Conservation (phyloP, 2,797 vertebrate species). For the Acanthurus leucopareius region DNA sequence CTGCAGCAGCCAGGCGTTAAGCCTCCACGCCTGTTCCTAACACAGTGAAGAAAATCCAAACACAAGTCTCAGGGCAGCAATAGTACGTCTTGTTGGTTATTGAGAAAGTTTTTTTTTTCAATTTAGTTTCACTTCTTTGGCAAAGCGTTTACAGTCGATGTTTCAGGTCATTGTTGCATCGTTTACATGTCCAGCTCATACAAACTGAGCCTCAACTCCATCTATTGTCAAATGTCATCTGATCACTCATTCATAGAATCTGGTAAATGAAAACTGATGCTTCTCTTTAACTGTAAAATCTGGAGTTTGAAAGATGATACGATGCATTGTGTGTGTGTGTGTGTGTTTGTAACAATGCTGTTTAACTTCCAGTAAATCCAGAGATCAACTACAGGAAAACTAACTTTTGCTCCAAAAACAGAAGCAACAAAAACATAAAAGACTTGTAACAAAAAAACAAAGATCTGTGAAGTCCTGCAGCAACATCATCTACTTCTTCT, state of each 20-base stretch:
- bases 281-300: slow-evolving; percentile 1
- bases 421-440: too few species aligned
- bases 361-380: background rate
- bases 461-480: background rate
- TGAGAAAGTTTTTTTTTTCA: slow-evolving; percentile 52
- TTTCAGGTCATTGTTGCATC: slow-evolving; percentile 38
- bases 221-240: too few species aligned
- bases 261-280: too few species aligned
- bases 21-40: too few species aligned
- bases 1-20: too few species aligned
- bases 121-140: slow-evolving; percentile 13
- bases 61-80: slow-evolving; percentile 16
- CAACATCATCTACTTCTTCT: background rate
- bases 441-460: too few species aligned
- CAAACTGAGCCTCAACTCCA: slow-evolving; percentile 20
- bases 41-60: slow-evolving; percentile 12
- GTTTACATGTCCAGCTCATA: slow-evolving; percentile 50
- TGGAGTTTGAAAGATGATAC: slow-evolving; percentile 17
- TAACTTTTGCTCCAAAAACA: too few species aligned
- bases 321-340: background rate
- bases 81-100: slow-evolving; percentile 20
- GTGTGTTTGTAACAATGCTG: background rate
- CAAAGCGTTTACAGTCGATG: slow-evolving; percentile 56
- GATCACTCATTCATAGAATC: too few species aligned
- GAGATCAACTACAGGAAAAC: too few species aligned